A percentile compares a stretch with the other conserved stretches of the same genome.
Conservation (phyloP, 1,140 invertebrate species). For the Zaprionus capensis region DNA sequence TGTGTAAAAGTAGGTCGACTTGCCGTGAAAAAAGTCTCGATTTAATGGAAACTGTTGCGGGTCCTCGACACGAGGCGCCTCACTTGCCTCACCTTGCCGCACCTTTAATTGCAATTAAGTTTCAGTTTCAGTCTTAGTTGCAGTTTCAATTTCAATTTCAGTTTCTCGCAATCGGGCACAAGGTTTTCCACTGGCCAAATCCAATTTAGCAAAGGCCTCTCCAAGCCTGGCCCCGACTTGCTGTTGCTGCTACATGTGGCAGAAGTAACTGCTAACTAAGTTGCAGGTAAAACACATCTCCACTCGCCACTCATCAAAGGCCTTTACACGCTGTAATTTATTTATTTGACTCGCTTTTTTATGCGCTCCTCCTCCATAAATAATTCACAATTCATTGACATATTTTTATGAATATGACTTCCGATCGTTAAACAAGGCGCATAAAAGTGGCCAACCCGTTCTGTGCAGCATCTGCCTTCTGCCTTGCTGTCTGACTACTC, state of each 20-base stretch:
- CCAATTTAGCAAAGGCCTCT: slow-evolving; percentile 60
- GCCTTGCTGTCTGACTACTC: slow-evolving; percentile 23
- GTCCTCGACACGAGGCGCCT: slow-evolving; percentile 39
- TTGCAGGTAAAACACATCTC: slow-evolving; percentile 4
- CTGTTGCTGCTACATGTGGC: not conserved
- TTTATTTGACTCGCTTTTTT: slow-evolving; percentile 60
- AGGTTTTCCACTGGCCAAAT: slow-evolving; percentile 66
- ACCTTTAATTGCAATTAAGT: slow-evolving; percentile 79
- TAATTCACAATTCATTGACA: slow-evolving; percentile 83
- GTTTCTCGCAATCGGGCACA: slow-evolving; percentile 61
- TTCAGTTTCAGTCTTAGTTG: slow-evolving; percentile 65
- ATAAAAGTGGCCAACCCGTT: slow-evolving; percentile 63
- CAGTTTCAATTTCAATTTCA: slow-evolving; percentile 48
- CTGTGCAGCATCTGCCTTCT: slow-evolving; percentile 45
- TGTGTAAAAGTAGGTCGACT: slow-evolving; percentile 66
- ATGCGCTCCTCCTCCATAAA: slow-evolving; percentile 56
- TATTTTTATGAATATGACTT: slow-evolving; percentile 83
- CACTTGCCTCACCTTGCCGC: slow-evolving; percentile 27
- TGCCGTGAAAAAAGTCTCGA: slow-evolving; percentile 51
- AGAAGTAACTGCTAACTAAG: not conserved
- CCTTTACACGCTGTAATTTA: slow-evolving; percentile 58
- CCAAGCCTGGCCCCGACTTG: not conserved
- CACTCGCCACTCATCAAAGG: not conserved
- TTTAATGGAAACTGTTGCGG: slow-evolving; percentile 75
- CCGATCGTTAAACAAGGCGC: slow-evolving; percentile 80